Evolutionary conservation across 1,140 invertebrate genomes (phyloP).

Genomic region (Cherax quadricarinatus): DNA sequence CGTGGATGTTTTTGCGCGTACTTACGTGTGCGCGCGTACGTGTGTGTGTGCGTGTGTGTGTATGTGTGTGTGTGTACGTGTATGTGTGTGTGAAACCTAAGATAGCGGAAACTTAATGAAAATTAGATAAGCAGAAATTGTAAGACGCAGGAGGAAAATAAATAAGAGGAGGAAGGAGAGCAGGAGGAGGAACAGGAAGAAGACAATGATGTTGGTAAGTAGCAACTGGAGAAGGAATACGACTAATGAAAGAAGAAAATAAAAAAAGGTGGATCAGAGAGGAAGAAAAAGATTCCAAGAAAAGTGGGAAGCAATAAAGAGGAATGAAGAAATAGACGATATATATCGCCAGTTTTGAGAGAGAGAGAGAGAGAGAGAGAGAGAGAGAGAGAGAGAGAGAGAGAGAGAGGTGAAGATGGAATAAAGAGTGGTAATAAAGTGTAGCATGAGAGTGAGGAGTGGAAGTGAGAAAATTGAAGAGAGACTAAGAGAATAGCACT

Average conservation of each 20-base stretch:
- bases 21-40: no score
- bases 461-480: not conserved
- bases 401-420: not conserved
- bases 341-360: not conserved
- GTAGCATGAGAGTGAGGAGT: not conserved
- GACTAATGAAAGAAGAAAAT: not conserved
- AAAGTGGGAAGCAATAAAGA: not conserved
- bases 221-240: not conserved
- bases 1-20: no score
- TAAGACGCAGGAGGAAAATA: not conserved
- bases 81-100: not conserved
- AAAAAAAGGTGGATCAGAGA: not conserved
- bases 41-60: no score
- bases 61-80: no score
- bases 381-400: slow-evolving; percentile 28
- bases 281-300: not conserved
- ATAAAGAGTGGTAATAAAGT: not conserved
- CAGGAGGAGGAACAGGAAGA: not conserved
- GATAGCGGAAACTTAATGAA: slow-evolving; percentile 7
- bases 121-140: slow-evolving; percentile 24
- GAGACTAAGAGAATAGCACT: not conserved
- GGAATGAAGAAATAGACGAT: not conserved
- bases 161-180: not conserved
- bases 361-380: slow-evolving; percentile 7
- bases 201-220: not conserved